Conservation (phyloP, 2,888 invertebrate genomes). For the Aleiodes leptofemur region DNA sequence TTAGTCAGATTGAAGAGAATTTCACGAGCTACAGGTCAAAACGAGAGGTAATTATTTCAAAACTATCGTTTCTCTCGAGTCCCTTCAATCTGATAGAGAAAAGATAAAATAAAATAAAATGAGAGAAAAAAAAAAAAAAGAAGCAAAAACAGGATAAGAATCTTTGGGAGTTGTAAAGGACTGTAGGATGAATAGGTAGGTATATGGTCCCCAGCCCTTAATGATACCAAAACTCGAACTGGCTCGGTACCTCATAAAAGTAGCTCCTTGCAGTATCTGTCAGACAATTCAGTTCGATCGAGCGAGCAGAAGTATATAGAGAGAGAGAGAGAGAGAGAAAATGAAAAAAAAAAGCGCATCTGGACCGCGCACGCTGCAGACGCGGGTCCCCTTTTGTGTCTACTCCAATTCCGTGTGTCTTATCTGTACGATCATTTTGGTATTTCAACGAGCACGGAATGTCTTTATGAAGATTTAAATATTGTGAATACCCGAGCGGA, state of each 20-base stretch:
- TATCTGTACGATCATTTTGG: slow-evolving; percentile 53
- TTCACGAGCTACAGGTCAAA: slow-evolving; percentile 14
- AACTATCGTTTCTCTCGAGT: slow-evolving; percentile 53
- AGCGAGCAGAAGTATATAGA: slow-evolving; percentile 54
- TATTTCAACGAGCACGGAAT: slow-evolving; percentile 48
- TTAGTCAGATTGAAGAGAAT: slow-evolving; percentile 15
- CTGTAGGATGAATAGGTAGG: slow-evolving; percentile 45
- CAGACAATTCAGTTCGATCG: slow-evolving; percentile 58
- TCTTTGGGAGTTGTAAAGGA: slow-evolving; percentile 21
- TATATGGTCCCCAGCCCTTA: slow-evolving; percentile 48
- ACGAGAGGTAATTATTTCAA: slow-evolving; percentile 62
- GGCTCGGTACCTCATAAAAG: slow-evolving; percentile 47
- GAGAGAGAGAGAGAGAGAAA: neutral
- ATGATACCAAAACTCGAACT: slow-evolving; percentile 47
- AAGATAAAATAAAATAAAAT: too few relatives aligned
- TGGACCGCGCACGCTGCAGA: slow-evolving; percentile 60
- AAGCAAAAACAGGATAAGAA: slow-evolving; percentile 31
- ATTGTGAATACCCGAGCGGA: slow-evolving; percentile 6
- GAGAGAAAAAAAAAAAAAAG: slow-evolving; percentile 20
- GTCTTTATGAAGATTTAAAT: slow-evolving; percentile 43
- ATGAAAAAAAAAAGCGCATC: slow-evolving; percentile 65
- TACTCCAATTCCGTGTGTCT: slow-evolving; percentile 58
- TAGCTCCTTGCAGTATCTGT: slow-evolving; percentile 49
- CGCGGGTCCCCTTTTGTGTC: slow-evolving; percentile 62
- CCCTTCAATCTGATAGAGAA: slow-evolving; percentile 23